Evolutionary conservation across 2,797 vertebrate genomes (phyloP), one percentile per base, ranked within the genome.

Genomic region (Poeciliopsis paucimaculata): DNA sequence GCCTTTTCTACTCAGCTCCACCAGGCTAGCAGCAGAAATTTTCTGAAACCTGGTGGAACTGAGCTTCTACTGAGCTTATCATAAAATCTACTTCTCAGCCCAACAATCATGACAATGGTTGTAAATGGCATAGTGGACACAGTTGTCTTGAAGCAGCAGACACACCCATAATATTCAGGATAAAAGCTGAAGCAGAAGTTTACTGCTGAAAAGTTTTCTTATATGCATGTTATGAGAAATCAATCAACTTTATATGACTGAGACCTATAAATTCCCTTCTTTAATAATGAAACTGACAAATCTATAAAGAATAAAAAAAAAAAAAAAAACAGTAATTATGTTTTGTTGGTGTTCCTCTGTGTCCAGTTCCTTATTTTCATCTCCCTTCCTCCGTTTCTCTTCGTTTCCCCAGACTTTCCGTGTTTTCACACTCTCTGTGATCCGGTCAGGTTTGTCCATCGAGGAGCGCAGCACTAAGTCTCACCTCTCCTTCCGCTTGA

Each of bases 401-500:
- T 49, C 13, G 68, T 84, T 83, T 26, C 81, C 66, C 73, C 78
- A 79, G 79, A 82, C 60, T 20, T 31, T 43, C 49, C 1, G 11
- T 73, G 51, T 72, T 31, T 45, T 75, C n/a, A 45, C 75, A 31
- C 57, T 60, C 36, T 79, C 68, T 80, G 70, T 84, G 70, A 41
- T 77, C 10, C 9, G 81, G 66, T 78, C 66, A 1, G 60, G 71
- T n/a, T 3, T 49, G 73, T 43, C 53, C n/a, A 28, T 71, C 78
- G 71, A 77, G 70, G 77, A 82, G 76, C 77, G 0, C 84, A 15
- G 83, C 49, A 72, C 55, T 39, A 15, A 73, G 79, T 77, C 34
- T 82, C 88, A 82, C 83, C 90, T 90, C 82, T 76, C 89, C 81
- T 78, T 93, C 86, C 86, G 41, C 92, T 91, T 95, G 93, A 95